phyloP scores from a whole-genome alignment of 2,113 vertebrate species.

The Geococcyx californianus region DNA sequence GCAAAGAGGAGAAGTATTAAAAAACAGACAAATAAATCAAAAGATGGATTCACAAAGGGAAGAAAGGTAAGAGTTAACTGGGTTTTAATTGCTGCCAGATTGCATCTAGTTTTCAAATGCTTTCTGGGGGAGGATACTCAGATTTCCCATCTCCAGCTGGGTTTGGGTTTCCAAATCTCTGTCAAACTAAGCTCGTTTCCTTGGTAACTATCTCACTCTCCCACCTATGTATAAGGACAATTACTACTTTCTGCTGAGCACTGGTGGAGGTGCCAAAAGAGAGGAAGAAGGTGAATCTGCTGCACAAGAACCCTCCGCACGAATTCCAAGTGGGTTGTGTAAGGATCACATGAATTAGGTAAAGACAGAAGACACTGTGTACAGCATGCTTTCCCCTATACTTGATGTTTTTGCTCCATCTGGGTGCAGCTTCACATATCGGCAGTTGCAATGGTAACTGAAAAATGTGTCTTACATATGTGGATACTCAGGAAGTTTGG shows the following conservation, averaged over 20 bases:
- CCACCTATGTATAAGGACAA: conserved; percentile 54
- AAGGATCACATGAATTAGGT: not conserved
- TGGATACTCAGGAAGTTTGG: not conserved
- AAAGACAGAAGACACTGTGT: not conserved
- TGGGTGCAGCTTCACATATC: not conserved
- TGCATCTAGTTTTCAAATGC: conserved; percentile 59
- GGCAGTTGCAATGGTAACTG: not conserved
- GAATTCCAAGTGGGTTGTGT: not conserved
- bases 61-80: conserved; percentile 36
- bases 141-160: conserved; percentile 60
- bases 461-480: not conserved
- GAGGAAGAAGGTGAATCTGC: not conserved
- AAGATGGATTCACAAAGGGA: not conserved
- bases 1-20: not conserved
- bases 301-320: not conserved
- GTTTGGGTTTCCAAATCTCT: conserved; percentile 64
- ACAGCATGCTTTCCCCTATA: not conserved
- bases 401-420: not conserved
- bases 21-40: not conserved
- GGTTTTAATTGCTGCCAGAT: conserved; percentile 56
- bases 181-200: conserved; percentile 49
- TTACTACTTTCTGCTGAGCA: not conserved
- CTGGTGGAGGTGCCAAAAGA: conserved; percentile 4
- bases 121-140: conserved; percentile 62
- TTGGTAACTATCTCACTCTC: conserved; percentile 53